Evolutionary conservation across 2,797 vertebrate species (phyloP), one percentile per base, ranked within the genome.

Genomic region (Tolypeutes matacus): DNA sequence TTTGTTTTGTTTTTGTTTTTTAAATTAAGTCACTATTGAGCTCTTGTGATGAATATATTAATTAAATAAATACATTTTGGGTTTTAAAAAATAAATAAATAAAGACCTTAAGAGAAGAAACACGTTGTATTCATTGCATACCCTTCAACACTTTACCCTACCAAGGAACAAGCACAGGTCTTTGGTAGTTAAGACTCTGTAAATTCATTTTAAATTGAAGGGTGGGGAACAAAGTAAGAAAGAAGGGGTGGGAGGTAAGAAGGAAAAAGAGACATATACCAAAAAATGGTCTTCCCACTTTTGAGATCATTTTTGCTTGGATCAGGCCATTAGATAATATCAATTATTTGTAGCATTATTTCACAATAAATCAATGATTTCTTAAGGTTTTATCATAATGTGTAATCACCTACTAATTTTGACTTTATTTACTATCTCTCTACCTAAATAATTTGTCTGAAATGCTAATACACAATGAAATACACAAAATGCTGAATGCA

Each of bases 311-410:
- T 95, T 92, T 92, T 87, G 7, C 36, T 76, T 88, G n/a, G 53
- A 70, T 60, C 3, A 67, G 46, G n/a, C 10, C 64, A 65, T 85
- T 90, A 72, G 60, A 65, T 34, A 91, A 70, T 51, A 82, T 36
- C 12, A 81, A 96, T 25, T 82, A 69, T 88, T 72, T 67, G 5
- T 27, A 85, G 36, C 9, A 75, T 77, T 86, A 94, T 72, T 95
- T 86, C 58, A 65, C 27, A 87, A 77, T 91, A 97, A 64, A 25
- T 65, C 56, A 92, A 91, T n/a, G 82, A 7, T 49, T 65, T 86
- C 78, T 92, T 31, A 65, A 86, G 49, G 12, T 73, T 70, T 82
- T 53, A 82, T 86, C 23, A 86, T 27, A 88, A 92, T 67, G 80
- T 78, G 31, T 15, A 77, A 86, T 84, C n/a, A 94, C 4, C 21